phyloP scores from a whole-genome alignment of 2,113 vertebrate species.

The Collichthys lucidus region DNA sequence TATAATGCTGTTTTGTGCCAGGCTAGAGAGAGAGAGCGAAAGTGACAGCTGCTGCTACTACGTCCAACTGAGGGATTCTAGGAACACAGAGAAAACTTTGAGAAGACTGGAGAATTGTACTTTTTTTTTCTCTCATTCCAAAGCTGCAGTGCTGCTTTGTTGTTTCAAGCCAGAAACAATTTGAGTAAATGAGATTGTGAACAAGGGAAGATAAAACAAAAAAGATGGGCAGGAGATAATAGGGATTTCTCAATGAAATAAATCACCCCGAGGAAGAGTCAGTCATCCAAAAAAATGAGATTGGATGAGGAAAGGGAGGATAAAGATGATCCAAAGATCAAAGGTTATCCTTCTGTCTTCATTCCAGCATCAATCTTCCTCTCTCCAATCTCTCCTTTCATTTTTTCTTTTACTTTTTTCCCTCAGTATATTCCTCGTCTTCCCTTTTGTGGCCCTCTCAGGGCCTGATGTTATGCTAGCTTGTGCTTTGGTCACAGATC shows the following conservation, averaged over 20 bases:
- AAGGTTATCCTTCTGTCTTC: conserved; percentile 6
- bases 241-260: conserved; percentile 4
- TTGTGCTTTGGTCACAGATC: conserved; percentile 60
- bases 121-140: conserved; percentile 33
- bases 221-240: neutral
- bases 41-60: conserved; percentile 81
- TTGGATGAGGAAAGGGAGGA: neutral
- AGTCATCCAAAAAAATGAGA: conserved; percentile 9
- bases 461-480: conserved; percentile 35
- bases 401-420: conserved; percentile 12
- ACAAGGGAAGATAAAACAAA: neutral
- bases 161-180: conserved; percentile 6
- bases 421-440: conserved; percentile 18
- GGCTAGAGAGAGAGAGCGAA: conserved; percentile 61
- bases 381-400: no score
- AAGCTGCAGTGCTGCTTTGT: conserved; percentile 16
- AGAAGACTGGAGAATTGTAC: conserved; percentile 45
- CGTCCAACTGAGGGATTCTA: conserved; percentile 72
- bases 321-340: conserved; percentile 21
- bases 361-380: neutral
- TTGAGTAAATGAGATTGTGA: conserved; percentile 15
- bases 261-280: conserved; percentile 1
- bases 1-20: conserved; percentile 71
- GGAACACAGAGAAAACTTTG: conserved; percentile 57
- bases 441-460: conserved; percentile 1